Evolutionary conservation across 2,797 vertebrate species (phyloP), one percentile per base, ranked within the genome.

Genomic region (Poeciliopsis paucimaculata): DNA sequence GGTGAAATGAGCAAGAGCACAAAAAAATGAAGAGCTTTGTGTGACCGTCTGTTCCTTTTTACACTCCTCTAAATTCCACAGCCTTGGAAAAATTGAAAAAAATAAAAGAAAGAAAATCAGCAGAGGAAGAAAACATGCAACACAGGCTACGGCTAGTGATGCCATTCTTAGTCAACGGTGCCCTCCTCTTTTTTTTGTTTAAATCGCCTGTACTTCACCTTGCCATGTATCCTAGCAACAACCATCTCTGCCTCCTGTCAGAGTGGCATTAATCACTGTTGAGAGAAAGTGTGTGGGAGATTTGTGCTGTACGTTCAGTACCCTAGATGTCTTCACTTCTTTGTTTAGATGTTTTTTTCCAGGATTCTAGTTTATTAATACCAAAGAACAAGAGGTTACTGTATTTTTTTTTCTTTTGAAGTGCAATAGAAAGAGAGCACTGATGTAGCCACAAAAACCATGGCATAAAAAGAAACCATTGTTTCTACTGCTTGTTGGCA

Each of bases 151-250:
- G 57, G 84, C 79, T 60, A 79, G 73, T 81, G 80, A 90, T 90
- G 84, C 84, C 90, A 89, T 80, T 87, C 85, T 90, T 87, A 83
- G 88, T 87, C 84, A 86, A 84, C 20, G 47, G 75, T 87, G 87
- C 86, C 86, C 84, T 91, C 86, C 90, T 89, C 86, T 81, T 41
- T 86, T 88, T 80, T 87, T 91, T 86, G 89, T 91, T 93, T 94
- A 91, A 95, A 95, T 91, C 89, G 90, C 91, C 91, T 88, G 91
- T 91, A 92, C 92, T 94, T 94, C 94, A 96, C 95, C 94, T 96
- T 94, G 88, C 93, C 90, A 91, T 91, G 95, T 96, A 95, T 96
- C 95, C 95, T 96, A 96, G 96, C 96, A 96, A 96, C 96, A 95
- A 90, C 91, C 91, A 89, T 95, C 89, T 94, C 94, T 94, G 92